These are phyloP conservation scores for Abrostola triplasia DNA, from an alignment of 2,888 invertebrate genomes.

Conservation along the genomic window DNA sequence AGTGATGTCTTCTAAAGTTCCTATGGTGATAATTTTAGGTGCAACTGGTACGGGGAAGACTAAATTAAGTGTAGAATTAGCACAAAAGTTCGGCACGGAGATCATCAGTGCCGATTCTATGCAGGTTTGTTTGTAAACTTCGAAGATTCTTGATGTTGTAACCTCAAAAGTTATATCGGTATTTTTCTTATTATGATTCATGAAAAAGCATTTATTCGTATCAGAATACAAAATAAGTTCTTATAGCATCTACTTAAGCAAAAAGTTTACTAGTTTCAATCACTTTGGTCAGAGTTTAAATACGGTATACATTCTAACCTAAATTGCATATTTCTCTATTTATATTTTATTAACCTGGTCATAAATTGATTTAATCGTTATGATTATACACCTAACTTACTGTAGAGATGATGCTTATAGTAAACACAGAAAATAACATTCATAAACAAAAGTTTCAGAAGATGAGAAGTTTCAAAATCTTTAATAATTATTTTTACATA, in stretches of 20 bases:
- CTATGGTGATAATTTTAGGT: constrained; percentile 96
- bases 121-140: constrained; percentile 91
- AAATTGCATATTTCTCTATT: constrained; percentile 1
- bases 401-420: too few species aligned
- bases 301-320: constrained; percentile 36
- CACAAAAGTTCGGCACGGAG: constrained; percentile 95
- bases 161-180: constrained; percentile 66
- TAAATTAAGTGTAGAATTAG: constrained; percentile 97
- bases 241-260: background rate
- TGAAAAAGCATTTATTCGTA: background rate
- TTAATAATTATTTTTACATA: too few species aligned
- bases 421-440: too few species aligned
- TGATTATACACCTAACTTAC: too few species aligned
- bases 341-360: too few species aligned
- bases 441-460: too few species aligned
- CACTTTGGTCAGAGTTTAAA: background rate
- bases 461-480: too few species aligned
- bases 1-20: constrained; percentile 83
- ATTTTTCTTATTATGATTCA: constrained; percentile 9
- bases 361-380: too few species aligned
- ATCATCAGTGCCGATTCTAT: constrained; percentile 99
- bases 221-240: background rate
- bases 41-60: constrained; percentile 99
- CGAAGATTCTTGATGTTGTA: constrained; percentile 54
- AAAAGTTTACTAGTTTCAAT: background rate